phyloP scores from a whole-genome alignment of 2,888 invertebrate genomes.

The Nephrotoma appendiculata region DNA sequence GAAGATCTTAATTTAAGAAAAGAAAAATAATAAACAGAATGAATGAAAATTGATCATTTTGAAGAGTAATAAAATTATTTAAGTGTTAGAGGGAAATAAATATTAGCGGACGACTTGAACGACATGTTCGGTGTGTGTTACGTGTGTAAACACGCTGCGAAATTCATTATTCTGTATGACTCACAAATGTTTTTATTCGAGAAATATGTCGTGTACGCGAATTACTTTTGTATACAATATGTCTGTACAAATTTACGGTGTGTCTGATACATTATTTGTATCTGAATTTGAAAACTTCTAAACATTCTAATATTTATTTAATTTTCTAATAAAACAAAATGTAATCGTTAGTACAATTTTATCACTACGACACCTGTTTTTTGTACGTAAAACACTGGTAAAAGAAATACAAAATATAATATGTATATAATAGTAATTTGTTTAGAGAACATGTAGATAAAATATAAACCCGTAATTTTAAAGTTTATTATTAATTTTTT shows the following conservation, averaged over 20 bases:
- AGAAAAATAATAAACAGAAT: neutral
- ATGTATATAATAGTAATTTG: neutral
- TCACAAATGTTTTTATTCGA: neutral
- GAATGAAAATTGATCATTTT: neutral
- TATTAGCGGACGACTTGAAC: neutral
- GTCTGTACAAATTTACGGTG: neutral
- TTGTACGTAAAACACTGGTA: neutral
- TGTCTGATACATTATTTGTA: neutral
- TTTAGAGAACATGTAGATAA: neutral
- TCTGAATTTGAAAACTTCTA: neutral
- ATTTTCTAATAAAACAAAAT: neutral
- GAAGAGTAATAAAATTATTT: neutral
- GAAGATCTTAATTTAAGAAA: neutral
- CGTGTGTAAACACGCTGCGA: neutral
- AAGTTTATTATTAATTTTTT: neutral
- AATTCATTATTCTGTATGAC: neutral
- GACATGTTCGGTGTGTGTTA: neutral
- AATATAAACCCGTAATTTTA: neutral
- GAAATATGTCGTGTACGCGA: neutral
- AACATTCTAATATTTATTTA: neutral
- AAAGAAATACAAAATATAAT: neutral
- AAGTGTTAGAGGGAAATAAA: neutral
- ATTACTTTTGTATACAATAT: neutral
- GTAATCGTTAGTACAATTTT: neutral
- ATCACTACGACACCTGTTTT: neutral